These are phyloP conservation scores for Drosophila fuyamai DNA, from an alignment of 1,140 invertebrate species.

Conservation along the genomic window DNA sequence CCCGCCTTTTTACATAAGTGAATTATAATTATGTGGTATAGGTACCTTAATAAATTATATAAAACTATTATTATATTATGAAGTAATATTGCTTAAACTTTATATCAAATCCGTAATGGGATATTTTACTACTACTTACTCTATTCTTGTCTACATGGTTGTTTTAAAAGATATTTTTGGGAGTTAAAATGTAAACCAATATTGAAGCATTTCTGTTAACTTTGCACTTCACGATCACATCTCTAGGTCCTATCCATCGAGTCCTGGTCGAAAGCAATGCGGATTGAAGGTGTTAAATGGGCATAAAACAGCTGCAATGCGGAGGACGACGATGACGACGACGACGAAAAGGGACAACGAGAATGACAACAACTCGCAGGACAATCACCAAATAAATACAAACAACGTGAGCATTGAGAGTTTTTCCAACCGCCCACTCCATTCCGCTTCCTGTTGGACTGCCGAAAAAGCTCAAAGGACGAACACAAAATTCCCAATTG, in stretches of 20 bases:
- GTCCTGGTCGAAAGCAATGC: slow-evolving; percentile 49
- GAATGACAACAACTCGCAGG: slow-evolving; percentile 53
- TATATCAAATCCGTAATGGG: too few relatives aligned
- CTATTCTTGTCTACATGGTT: too few relatives aligned
- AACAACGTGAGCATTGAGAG: slow-evolving; percentile 44
- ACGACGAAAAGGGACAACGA: slow-evolving; percentile 52
- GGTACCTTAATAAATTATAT: too few relatives aligned
- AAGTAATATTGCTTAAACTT: too few relatives aligned
- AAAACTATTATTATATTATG: too few relatives aligned
- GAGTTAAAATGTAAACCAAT: not conserved
- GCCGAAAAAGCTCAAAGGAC: slow-evolving; percentile 75
- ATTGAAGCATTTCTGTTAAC: not conserved
- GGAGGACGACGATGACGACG: slow-evolving; percentile 22
- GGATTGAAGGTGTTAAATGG: slow-evolving; percentile 82
- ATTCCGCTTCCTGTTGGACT: slow-evolving; percentile 1
- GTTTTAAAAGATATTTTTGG: too few relatives aligned
- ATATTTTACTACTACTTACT: too few relatives aligned
- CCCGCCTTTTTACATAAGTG: too few relatives aligned
- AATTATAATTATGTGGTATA: too few relatives aligned
- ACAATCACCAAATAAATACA: slow-evolving; percentile 77
- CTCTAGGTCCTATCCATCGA: slow-evolving; percentile 29
- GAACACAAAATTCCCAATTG: slow-evolving; percentile 63
- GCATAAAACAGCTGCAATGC: slow-evolving; percentile 81
- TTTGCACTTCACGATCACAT: slow-evolving; percentile 8
- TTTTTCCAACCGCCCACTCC: not conserved